Evolutionary conservation across 1,140 invertebrate genomes (phyloP).

Genomic region (Anastatus disparis): DNA sequence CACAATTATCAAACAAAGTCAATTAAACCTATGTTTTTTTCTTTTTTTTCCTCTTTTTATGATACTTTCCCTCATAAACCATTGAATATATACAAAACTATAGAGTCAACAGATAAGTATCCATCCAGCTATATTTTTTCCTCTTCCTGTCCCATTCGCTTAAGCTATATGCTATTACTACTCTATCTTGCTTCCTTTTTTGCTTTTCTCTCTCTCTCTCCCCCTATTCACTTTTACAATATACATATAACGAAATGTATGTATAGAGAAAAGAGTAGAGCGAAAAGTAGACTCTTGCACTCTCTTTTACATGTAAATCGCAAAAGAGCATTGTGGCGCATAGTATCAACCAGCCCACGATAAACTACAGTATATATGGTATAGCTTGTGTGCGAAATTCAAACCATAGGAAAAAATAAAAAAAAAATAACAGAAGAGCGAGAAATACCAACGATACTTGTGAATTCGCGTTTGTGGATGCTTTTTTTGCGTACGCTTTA

Average conservation of each 20-base stretch:
- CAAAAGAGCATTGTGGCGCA: background rate
- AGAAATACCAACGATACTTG: background rate
- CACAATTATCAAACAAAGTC: constrained; percentile 16
- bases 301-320: constrained; percentile 31
- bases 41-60: too few relatives aligned
- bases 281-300: background rate
- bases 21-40: constrained; percentile 8
- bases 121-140: background rate
- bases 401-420: too few relatives aligned
- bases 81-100: background rate
- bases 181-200: constrained; percentile 10
- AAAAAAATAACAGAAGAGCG: background rate
- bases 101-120: background rate
- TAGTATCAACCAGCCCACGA: background rate
- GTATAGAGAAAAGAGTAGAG: too few relatives aligned
- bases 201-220: background rate
- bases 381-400: too few relatives aligned
- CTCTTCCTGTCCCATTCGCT: constrained; percentile 7
- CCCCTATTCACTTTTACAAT: background rate
- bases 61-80: background rate
- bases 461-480: background rate
- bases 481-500: background rate
- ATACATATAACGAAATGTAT: too few relatives aligned
- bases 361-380: background rate
- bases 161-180: background rate